Conservation (phyloP, 2,888 invertebrate species). For the Tethea ocularis region DNA sequence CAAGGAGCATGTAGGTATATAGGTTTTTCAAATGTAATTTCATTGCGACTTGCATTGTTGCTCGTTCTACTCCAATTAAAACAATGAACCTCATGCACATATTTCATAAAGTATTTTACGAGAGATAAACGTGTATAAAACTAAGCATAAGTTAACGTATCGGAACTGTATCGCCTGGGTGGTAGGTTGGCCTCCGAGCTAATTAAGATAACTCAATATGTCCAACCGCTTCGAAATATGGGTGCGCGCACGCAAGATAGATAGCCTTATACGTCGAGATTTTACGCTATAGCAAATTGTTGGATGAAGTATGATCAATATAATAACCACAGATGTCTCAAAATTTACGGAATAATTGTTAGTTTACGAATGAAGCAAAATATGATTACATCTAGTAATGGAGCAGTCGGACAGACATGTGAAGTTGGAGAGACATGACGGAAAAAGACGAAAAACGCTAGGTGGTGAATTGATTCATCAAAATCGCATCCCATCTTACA, state of each 20-base stretch:
- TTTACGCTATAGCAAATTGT: constrained; percentile 45
- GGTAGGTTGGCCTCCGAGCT: constrained; percentile 47
- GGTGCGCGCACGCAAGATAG: constrained; percentile 52
- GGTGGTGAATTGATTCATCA: not conserved
- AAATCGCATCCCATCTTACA: not conserved
- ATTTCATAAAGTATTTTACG: not conserved
- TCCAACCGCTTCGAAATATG: constrained; percentile 49
- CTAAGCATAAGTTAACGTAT: constrained; percentile 18
- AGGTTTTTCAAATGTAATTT: no score
- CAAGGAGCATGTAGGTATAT: no score
- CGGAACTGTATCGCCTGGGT: constrained; percentile 46
- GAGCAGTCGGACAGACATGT: not conserved
- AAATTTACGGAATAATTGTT: not conserved
- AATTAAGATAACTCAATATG: constrained; percentile 63
- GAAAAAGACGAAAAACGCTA: no score
- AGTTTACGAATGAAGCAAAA: not conserved
- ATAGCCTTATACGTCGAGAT: constrained; percentile 40
- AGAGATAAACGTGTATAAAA: constrained; percentile 13
- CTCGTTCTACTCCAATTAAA: not conserved
- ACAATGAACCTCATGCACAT: not conserved
- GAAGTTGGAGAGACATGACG: no score
- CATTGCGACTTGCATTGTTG: not conserved
- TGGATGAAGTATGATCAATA: constrained; percentile 34
- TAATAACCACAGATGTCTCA: not conserved
- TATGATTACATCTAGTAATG: not conserved